Percentiles rank a stretch among this genome's conserved stretches.
Evolutionary conservation across 1,140 invertebrate genomes (phyloP).

Genomic region (Formica selysi): DNA sequence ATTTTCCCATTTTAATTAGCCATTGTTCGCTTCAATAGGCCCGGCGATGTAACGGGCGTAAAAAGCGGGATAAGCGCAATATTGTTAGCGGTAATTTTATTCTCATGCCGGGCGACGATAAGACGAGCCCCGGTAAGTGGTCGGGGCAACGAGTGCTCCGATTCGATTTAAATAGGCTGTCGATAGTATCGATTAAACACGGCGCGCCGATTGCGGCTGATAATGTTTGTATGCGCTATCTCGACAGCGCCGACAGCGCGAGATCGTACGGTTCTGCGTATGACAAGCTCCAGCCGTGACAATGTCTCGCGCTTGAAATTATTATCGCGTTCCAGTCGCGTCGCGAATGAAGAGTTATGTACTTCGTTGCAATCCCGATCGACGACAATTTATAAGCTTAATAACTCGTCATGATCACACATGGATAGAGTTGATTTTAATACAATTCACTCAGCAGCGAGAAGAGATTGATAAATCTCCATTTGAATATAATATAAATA

Average conservation of each 20-base stretch:
- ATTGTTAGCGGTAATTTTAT: conserved; percentile 68
- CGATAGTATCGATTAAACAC: conserved; percentile 57
- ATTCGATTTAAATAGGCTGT: conserved; percentile 40
- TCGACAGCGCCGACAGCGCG: conserved; percentile 28
- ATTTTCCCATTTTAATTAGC: conserved; percentile 70
- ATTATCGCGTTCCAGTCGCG: conserved; percentile 22
- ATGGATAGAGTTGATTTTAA: neutral
- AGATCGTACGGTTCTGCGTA: neutral
- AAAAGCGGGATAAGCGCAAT: conserved; percentile 64
- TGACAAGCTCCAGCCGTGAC: conserved; percentile 15
- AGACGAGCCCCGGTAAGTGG: conserved; percentile 47
- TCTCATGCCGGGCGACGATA: conserved; percentile 62
- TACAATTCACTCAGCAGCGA: neutral
- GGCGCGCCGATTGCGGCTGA: conserved; percentile 61
- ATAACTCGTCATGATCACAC: neutral
- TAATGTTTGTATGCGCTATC: conserved; percentile 55
- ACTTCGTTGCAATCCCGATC: neutral
- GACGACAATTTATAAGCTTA: conserved; percentile 23
- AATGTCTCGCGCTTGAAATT: conserved; percentile 46
- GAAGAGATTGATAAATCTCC: too few species aligned
- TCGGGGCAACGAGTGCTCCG: neutral
- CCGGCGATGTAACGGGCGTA: conserved; percentile 49
- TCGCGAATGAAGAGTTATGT: conserved; percentile 15
- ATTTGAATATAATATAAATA: neutral
- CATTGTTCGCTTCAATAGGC: conserved; percentile 57